A percentile compares a stretch with the other conserved stretches of the same genome.
phyloP scores from a whole-genome alignment of 2,113 vertebrate genomes.

The Aythya baeri region DNA sequence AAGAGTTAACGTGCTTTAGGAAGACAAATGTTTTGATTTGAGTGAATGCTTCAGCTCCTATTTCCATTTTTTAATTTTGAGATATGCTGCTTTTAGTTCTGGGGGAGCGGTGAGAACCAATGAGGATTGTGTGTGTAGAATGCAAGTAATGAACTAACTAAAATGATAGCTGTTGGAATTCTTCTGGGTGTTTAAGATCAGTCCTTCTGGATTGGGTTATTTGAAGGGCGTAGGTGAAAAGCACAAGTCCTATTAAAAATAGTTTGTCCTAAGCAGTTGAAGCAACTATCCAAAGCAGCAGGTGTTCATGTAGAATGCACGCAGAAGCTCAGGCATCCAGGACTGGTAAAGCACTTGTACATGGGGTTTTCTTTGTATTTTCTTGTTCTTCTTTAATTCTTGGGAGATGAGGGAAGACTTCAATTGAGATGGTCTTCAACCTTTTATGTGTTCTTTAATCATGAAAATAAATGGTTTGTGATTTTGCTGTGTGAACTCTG shows the following conservation, averaged over 20 bases:
- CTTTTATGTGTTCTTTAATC: too few species aligned
- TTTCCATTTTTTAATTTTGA: background rate
- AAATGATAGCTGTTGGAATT: background rate
- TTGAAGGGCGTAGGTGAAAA: constrained; percentile 7
- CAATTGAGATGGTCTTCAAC: background rate
- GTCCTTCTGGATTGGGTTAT: background rate
- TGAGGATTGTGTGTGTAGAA: background rate
- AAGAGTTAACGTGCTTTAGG: background rate
- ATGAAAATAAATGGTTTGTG: background rate
- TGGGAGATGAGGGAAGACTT: background rate
- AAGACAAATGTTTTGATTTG: background rate
- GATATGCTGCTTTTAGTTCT: background rate
- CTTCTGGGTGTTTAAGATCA: background rate
- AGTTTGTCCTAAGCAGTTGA: background rate
- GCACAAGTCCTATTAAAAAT: constrained; percentile 3
- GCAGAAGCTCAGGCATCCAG: background rate
- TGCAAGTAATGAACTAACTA: background rate
- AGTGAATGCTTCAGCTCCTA: background rate
- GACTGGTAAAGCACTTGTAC: background rate
- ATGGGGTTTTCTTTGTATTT: background rate
- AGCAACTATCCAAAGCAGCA: background rate
- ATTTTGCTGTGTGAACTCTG: background rate
- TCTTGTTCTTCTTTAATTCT: background rate
- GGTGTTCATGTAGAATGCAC: background rate
- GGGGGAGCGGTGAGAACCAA: background rate